Evolutionary conservation across 2,113 vertebrate species (phyloP), one percentile per base, ranked within the genome.

Genomic region (Brevimyrus niger): DNA sequence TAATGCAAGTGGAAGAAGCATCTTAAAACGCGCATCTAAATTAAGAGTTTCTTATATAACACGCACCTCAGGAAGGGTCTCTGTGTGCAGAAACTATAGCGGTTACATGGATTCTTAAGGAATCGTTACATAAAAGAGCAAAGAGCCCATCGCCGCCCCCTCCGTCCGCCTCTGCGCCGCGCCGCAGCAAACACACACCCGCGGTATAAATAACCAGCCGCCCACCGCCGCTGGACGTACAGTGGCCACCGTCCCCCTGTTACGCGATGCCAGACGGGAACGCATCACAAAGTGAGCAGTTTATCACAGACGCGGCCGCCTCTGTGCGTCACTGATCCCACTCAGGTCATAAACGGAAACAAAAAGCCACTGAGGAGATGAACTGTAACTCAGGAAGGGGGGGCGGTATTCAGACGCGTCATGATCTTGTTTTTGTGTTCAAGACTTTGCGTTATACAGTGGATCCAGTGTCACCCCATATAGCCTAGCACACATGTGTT

Each of bases 161-260:
- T 23, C 89, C 47, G 21, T 44, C 82, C 65, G 90, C 83, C 87
- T 89, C 80, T 88, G 53, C 86, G 61, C 90, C 65, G 42, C 46
- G 23, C 3, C 8, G 83, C 47, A n/a, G 21, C 19, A 80, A 47
- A 82, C 51, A 50, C 51, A 61, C 19, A 87, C 44, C 27, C 19
- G 84, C 87, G 38, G 46, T 92, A 86, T 88, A 91, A 91, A 92
- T 89, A 89, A 84, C 51, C 89, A 90, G n/a, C 86, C 87, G 46
- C 89, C 90, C 50, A 80, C 90, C 47, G 73, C 85, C 73, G 47
- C 46, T 42, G 42, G 85, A 89, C 61, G 47, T 80, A 47, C 38
- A 87, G 46, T 58, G 35, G 88, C 89, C 83, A 92, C 90, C 84
- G 82, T 44, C 65, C 51, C 38, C 11, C 89, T 58, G 3, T 69